Evolutionary conservation across 2,113 vertebrate species (phyloP).

Genomic region (Bos taurus): DNA sequence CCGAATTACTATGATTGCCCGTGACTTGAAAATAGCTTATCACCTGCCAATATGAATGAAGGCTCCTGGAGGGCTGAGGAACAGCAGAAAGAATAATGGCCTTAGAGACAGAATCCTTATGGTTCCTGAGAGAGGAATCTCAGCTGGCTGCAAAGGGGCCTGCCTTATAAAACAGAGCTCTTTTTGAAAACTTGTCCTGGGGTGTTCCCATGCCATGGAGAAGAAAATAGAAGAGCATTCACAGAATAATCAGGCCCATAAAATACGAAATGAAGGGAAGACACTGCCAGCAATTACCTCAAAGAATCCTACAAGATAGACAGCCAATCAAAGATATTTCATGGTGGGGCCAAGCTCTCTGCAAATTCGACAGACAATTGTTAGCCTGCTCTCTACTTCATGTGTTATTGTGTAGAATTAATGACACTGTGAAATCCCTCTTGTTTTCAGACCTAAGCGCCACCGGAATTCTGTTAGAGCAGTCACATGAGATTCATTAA

Average conservation of each 20-base stretch:
- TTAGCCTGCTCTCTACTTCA: constrained; percentile 21
- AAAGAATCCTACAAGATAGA: constrained; percentile 28
- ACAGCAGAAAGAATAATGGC: constrained; percentile 24
- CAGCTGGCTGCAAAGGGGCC: not conserved
- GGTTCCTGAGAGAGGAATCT: not conserved
- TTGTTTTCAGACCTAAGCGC: constrained; percentile 41
- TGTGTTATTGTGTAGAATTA: constrained; percentile 35
- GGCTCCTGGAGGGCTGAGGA: not conserved
- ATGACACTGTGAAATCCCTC: constrained; percentile 49
- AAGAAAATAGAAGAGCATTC: constrained; percentile 35
- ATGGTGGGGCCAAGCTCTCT: not conserved
- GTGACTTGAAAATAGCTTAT: constrained; percentile 61
- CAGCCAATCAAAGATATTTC: constrained; percentile 40
- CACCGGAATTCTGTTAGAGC: not conserved
- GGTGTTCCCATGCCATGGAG: not conserved
- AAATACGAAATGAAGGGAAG: constrained; percentile 26
- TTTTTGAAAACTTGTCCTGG: constrained; percentile 23
- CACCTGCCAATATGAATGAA: constrained; percentile 46
- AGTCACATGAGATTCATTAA: constrained; percentile 51
- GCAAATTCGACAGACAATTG: constrained; percentile 39
- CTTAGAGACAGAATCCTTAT: not conserved
- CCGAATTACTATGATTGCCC: constrained; percentile 47
- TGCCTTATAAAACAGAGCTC: constrained; percentile 15
- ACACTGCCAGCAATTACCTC: constrained; percentile 23
- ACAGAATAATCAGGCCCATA: not conserved